These are phyloP conservation scores for Dicranocentrus wangi DNA, from an alignment of 2,888 invertebrate genomes.

Conservation along the genomic window DNA sequence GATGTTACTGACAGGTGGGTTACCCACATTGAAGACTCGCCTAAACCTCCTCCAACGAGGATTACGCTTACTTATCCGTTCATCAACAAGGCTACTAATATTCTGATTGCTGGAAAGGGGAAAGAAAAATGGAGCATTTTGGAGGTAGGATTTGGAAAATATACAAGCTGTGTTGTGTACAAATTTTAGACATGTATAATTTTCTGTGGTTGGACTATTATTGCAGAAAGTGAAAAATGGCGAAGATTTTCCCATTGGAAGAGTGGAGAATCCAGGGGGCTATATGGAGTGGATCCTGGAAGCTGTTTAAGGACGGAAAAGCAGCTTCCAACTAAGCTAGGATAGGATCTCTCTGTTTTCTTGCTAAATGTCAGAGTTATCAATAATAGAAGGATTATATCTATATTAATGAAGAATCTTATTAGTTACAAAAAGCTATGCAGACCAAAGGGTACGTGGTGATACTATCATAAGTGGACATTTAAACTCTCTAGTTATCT, in stretches of 20 bases:
- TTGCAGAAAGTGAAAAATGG: constrained; percentile 68
- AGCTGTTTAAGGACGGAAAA: constrained; percentile 39
- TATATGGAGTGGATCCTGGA: constrained; percentile 71
- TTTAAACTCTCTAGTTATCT: no score
- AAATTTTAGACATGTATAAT: constrained; percentile 10
- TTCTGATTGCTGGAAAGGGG: constrained; percentile 71
- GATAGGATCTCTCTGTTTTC: no score
- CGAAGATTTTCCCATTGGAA: constrained; percentile 71
- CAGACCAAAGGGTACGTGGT: no score
- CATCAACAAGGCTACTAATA: constrained; percentile 84
- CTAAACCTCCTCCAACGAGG: constrained; percentile 93
- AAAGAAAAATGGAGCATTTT: constrained; percentile 79
- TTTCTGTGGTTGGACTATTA: constrained; percentile 8
- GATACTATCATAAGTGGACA: no score
- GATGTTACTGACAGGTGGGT: constrained; percentile 82
- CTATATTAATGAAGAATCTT: no score
- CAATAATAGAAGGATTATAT: no score
- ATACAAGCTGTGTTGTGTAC: no score
- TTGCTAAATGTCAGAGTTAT: no score
- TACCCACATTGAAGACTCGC: constrained; percentile 91
- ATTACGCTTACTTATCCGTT: constrained; percentile 94
- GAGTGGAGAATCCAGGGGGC: constrained; percentile 72
- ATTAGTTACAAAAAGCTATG: no score
- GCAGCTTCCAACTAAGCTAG: no score
- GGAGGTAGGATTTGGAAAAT: no score